These are phyloP conservation scores for Pangasius larnaudii DNA, from an alignment of 2,797 vertebrate species.

Conservation along the genomic window DNA sequence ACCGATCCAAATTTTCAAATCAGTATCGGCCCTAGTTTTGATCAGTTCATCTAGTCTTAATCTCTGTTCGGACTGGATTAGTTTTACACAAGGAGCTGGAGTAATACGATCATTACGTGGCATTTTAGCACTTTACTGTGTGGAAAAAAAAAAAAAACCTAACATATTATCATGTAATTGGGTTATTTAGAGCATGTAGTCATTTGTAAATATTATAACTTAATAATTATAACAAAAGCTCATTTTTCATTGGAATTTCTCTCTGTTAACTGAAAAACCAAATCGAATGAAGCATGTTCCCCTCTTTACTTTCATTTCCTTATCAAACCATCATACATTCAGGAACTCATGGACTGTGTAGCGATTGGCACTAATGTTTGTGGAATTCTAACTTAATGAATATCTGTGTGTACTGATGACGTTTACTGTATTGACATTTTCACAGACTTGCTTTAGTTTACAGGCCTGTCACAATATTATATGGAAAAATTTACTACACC, in stretches of 20 bases:
- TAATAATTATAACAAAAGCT: not conserved
- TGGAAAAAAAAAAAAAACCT: not conserved
- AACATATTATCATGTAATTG: not conserved
- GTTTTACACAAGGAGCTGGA: not conserved
- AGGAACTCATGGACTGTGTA: not conserved
- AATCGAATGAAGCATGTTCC: not conserved
- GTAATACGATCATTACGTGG: not conserved
- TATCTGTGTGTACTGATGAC: not conserved
- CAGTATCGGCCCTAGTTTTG: not conserved
- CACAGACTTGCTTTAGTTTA: not conserved
- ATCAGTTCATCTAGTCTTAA: not conserved
- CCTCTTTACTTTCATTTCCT: constrained; percentile 2
- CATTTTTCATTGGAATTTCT: not conserved
- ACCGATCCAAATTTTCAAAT: not conserved
- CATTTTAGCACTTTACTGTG: not conserved
- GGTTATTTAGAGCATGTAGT: not conserved
- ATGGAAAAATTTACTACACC: too few relatives aligned
- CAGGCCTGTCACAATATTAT: not conserved
- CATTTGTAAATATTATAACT: not conserved
- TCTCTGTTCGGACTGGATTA: not conserved
- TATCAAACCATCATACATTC: not conserved
- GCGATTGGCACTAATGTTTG: not conserved
- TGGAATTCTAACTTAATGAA: not conserved
- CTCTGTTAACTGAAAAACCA: not conserved
- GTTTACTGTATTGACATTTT: not conserved